Percentiles rank a stretch among this genome's conserved stretches.
These are phyloP conservation scores for Paramuricea clavata DNA, from an alignment of 92 coral and sea anemone species.

Conservation along the genomic window DNA sequence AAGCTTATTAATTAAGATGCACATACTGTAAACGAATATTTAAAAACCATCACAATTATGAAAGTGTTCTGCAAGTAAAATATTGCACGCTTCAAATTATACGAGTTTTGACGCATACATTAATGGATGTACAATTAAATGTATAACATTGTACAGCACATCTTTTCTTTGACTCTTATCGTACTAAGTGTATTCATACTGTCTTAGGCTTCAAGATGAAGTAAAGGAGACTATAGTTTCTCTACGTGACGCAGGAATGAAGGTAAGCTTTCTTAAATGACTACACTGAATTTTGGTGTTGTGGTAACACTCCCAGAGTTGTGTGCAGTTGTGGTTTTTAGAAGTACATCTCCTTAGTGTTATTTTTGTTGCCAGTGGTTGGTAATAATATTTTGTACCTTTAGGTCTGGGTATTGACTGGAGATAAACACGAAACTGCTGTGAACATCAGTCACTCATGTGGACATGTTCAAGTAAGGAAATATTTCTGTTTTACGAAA, in stretches of 20 bases:
- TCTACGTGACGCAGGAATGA: constrained; percentile 91
- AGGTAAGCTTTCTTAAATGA: constrained; percentile 64
- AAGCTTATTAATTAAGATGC: too few relatives aligned
- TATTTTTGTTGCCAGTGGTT: neutral
- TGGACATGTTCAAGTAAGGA: constrained; percentile 87
- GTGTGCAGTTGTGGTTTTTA: too few relatives aligned
- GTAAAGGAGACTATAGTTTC: constrained; percentile 93
- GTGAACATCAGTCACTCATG: constrained; percentile 99
- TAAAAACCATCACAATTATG: too few relatives aligned
- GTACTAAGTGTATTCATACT: too few relatives aligned
- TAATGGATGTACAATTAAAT: neutral
- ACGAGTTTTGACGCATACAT: too few relatives aligned
- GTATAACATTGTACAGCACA: neutral
- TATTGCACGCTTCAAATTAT: too few relatives aligned
- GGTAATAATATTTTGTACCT: neutral
- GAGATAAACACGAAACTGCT: constrained; percentile 96
- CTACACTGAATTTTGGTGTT: neutral
- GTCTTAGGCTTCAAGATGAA: constrained; percentile 88
- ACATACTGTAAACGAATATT: too few relatives aligned
- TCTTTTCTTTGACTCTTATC: too few relatives aligned
- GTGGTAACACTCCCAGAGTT: too few relatives aligned
- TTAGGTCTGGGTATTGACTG: constrained; percentile 98
- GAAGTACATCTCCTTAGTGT: neutral
- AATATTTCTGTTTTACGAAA: neutral
- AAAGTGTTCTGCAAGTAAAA: too few relatives aligned